Base-by-base conservation (phyloP, 2,113 vertebrate species). In the Hystrix brachyura region DNA sequence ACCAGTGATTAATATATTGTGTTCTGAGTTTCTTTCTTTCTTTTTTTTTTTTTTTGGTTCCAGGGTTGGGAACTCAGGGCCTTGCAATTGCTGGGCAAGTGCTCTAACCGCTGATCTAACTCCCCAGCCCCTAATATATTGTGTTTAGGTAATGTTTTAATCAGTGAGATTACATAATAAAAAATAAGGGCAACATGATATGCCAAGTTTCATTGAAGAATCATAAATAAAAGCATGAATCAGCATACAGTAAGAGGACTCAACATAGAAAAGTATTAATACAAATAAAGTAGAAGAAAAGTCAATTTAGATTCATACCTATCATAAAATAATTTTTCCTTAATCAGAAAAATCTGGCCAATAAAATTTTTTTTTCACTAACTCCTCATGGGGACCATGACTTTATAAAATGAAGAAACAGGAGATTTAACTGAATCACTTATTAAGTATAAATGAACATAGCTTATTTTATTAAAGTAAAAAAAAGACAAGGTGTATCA, bases 261-360 rank as follows among this genome's bases (percentile, higher is more conserved):
- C 94, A 95, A 69, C 18, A 71, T 0, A 94, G 32, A 79, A 29
- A 74, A 95, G 53, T 76, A 95, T 87, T 74, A 90, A 83, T 34
- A 46, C 29, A 87, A 92, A 87, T 91, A 93, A 43, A 65, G 8
- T 18, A 69, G 57, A 29, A 55, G 89, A 94, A 89, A 83, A 57
- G 59, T 25, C 18, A 78, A 32, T 69, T 94, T 94, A 91, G 64
- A 95, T 53, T 81, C 43, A 93, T 34, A 9, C 14, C 14, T 78
- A 91, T 87, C 29, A 15, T 79, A 90, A 97, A 96, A 81, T 81
- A 91, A 90, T 91, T 59, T 91, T 59, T 89, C 14, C 48, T 57
- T 76, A 94, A 85, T 57, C 21, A 82, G 38, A 87, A 87, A 97
- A 65, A 27, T 25, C 4, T 87, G 53, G 23, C 60, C 38, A 93